Evolutionary conservation across 2,113 vertebrate species (phyloP).

Genomic region (Rhombomys opimus): DNA sequence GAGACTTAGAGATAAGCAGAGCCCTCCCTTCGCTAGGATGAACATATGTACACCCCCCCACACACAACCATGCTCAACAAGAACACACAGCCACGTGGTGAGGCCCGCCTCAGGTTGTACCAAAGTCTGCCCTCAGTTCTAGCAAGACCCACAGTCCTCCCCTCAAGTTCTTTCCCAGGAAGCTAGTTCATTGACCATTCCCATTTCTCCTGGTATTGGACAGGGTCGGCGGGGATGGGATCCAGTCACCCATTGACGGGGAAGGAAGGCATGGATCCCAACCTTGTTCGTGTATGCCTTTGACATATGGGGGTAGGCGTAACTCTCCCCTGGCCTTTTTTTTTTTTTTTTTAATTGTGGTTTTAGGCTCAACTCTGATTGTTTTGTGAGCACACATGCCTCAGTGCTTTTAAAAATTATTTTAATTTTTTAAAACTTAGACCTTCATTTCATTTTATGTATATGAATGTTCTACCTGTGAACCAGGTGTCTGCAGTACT

Average conservation of each 20-base stretch:
- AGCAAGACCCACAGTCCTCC: background rate
- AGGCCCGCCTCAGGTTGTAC: background rate
- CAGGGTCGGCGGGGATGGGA: background rate
- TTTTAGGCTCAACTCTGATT: background rate
- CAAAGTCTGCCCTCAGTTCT: background rate
- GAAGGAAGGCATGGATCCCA: constrained; percentile 17
- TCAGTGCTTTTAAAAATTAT: background rate
- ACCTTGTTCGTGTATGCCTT: constrained; percentile 19
- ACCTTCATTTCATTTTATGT: background rate
- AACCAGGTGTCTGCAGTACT: background rate
- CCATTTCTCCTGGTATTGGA: background rate
- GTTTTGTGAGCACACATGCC: too few relatives aligned
- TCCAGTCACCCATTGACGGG: background rate
- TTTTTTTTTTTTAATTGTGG: background rate
- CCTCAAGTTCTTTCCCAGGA: constrained; percentile 32
- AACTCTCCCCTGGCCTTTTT: background rate
- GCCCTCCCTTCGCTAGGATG: background rate
- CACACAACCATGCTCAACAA: background rate
- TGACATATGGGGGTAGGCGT: background rate
- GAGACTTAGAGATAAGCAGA: background rate
- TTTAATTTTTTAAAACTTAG: background rate
- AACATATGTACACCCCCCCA: background rate
- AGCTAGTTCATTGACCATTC: background rate
- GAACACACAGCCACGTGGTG: background rate
- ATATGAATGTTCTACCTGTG: background rate